Conservation (phyloP, 2,888 invertebrate species). For the Dynastes tityus region DNA sequence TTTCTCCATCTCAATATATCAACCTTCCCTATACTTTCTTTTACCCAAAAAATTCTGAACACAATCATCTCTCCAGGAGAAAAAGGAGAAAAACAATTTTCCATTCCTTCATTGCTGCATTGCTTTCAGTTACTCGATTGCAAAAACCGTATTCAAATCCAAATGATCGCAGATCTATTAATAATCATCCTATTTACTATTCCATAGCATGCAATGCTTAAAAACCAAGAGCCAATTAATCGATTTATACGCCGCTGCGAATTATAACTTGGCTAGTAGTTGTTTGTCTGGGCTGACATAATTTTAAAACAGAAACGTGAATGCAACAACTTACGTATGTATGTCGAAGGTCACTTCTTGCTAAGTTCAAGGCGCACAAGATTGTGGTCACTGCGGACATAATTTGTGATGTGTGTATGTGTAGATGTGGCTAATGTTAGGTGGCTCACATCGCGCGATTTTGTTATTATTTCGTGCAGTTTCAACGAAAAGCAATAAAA, state of each 20-base stretch:
- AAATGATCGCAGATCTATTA: too few relatives aligned
- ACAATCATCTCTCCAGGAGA: too few relatives aligned
- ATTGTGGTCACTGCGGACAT: conserved; percentile 40
- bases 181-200: too few relatives aligned
- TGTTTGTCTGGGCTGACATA: conserved; percentile 41
- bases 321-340: conserved; percentile 30
- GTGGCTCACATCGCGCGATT: not conserved
- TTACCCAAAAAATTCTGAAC: too few relatives aligned
- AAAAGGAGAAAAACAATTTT: too few relatives aligned
- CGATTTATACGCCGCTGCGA: conserved; percentile 20
- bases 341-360: conserved; percentile 46
- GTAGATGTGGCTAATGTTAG: conserved; percentile 20
- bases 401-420: not conserved
- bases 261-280: conserved; percentile 29
- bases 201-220: too few relatives aligned
- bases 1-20: too few relatives aligned
- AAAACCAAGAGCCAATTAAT: not conserved
- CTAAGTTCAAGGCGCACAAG: conserved; percentile 46
- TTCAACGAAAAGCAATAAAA: not conserved
- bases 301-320: conserved; percentile 42
- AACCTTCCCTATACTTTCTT: too few relatives aligned
- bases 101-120: too few relatives aligned
- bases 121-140: too few relatives aligned
- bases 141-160: too few relatives aligned
- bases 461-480: not conserved